Evolutionary conservation across 1,140 invertebrate species (phyloP), one percentile per base, ranked within the genome.

Genomic region (Mactra quadrangularis): DNA sequence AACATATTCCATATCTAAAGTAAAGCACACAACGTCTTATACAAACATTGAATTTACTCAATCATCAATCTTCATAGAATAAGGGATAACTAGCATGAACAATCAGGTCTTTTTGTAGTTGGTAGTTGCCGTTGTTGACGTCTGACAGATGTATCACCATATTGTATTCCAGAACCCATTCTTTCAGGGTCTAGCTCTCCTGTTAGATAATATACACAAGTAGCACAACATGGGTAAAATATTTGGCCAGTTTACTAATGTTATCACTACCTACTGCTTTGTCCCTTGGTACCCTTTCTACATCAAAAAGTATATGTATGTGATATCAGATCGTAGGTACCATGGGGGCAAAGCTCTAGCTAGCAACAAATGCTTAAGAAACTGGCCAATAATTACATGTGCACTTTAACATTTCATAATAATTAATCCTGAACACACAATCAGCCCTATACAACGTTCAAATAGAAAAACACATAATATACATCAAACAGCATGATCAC

Each of bases 141-240:
- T 31, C 94, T 89, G 6, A 94, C 87, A 7, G 93, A 93, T 15
- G 94, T 93, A 87, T 95, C 94, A 19, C 95, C 95, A 89, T 92
- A 96, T 87, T 96, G 96, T 82, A 96, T 96, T 9, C 96, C 96
- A 27, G 96, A 97, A 9, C 96, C 96, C 93, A 96, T 96, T 83
- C 96, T 94, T 88, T 97, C 96, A 6, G 96, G 96, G 90, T 97
- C 96, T 75, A 97, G 93, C 91, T 97, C 96, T 33, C 96, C 96
- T 95, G 77, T 35, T 35, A 74, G 45, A 59, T 74, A 15, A 74
- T 52, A 35, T 53, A 71, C 29, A 62, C 33, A 62, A 1, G 25
- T 31, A 3, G 19, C 1, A 62, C n/a, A 33, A 35, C 29, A 19
- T 25, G 11, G 4, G 11, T 33, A 62, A 59, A 27, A 9, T 25